Evolutionary conservation across 2,888 invertebrate species (phyloP).

Genomic region (Ormyrus rosae): DNA sequence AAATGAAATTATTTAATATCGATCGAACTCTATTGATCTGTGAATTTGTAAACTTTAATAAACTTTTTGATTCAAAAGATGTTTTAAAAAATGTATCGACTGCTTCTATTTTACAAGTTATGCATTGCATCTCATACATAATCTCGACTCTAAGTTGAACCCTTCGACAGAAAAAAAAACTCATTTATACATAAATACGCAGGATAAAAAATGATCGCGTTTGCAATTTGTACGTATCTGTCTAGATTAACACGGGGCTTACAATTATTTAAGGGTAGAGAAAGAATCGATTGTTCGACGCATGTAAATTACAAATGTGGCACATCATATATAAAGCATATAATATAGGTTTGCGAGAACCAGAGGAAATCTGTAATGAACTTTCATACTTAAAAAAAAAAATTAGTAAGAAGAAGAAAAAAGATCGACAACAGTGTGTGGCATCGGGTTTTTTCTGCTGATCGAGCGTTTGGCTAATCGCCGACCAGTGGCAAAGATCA

Average conservation of each 20-base stretch:
- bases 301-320: constrained; percentile 56
- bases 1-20: constrained; percentile 30
- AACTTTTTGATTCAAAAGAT: neutral
- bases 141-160: constrained; percentile 20
- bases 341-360: constrained; percentile 48
- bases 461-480: constrained; percentile 24
- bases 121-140: constrained; percentile 39
- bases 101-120: constrained; percentile 40
- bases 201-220: constrained; percentile 34
- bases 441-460: constrained; percentile 38
- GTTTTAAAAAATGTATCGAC: constrained; percentile 19
- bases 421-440: constrained; percentile 53
- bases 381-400: constrained; percentile 28
- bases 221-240: constrained; percentile 48
- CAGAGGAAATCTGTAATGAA: constrained; percentile 39
- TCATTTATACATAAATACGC: constrained; percentile 26
- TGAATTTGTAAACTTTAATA: no score
- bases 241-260: constrained; percentile 32
- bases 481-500: constrained; percentile 43
- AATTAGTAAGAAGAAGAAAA: constrained; percentile 26
- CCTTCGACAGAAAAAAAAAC: constrained; percentile 30
- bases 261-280: constrained; percentile 45
- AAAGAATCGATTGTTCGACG: constrained; percentile 53
- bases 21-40: constrained; percentile 1
- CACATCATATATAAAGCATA: constrained; percentile 56